Base-by-base conservation (phyloP, 1,140 invertebrate genomes). In the Gonioctena quinquepunctata region DNA sequence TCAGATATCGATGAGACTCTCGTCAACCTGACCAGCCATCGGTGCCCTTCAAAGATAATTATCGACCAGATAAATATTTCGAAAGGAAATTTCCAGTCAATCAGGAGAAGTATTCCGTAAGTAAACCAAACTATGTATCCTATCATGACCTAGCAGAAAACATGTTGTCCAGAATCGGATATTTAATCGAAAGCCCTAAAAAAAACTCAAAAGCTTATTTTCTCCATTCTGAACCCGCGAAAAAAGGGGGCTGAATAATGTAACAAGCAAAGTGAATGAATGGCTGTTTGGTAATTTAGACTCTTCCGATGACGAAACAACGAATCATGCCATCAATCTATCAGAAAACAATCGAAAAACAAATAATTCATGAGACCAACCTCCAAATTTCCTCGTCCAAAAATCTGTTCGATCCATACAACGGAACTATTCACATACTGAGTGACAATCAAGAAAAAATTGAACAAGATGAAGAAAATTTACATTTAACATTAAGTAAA, bases 311-410 rank as follows among this genome's bases (percentile, higher is more conserved):
- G 61, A 63, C 22, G 61, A 63, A 18, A 2, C 2, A 11, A 11
- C 2, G 8, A 33, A 33, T 11, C 2, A 33, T n/a, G 7, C 28
- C n/a, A 33, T 11, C 3, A 11, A 33, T 11, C 2, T 33, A 7
- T 33, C n/a, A n/a, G 1, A 54, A 21, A 42, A 19, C n/a, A 62
- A 42, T 62, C 60, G 33, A 8, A 62, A 62, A 42, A 13, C n/a
- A 42, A 48, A 33, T 62, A 13, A 26, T 2, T 63, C 27, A 63
- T 25, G 60, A 42, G 33, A 42, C 3, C 25, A 63, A 63, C 33
- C 27, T 63, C 13, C 60, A 63, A 63, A 63, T 63, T 21, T 63
- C 26, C 18, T 23, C 33, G 18, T 25, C n/a, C 11, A 42, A 63
- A 23, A 63, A 28, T 33, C 8, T 63, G 6, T 19, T 60, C 7